Percentiles rank a stretch among this genome's conserved stretches.
Conservation (phyloP, 2,113 vertebrate species). For the Channa maculata region DNA sequence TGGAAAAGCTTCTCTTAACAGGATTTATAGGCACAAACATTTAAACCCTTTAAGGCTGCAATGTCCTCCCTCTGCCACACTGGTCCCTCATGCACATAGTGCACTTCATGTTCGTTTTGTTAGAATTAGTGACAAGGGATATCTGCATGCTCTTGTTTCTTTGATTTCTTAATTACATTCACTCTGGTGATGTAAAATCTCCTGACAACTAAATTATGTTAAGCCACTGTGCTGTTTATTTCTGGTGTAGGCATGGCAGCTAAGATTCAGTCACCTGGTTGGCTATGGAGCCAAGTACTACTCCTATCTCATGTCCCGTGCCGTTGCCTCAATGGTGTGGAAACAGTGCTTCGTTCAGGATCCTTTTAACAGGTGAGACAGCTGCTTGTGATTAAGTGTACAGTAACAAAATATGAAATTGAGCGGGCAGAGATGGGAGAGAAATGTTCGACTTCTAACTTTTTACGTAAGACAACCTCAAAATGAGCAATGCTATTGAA, state of each 20-base stretch:
- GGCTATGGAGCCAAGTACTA: slow-evolving; percentile 99
- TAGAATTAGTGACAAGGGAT: slow-evolving; percentile 1
- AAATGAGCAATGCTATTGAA: too few relatives aligned
- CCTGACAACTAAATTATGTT: slow-evolving; percentile 2
- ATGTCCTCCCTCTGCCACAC: slow-evolving; percentile 12
- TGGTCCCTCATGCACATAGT: slow-evolving; percentile 14
- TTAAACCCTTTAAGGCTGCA: slow-evolving; percentile 46
- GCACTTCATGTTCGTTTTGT: slow-evolving; percentile 22
- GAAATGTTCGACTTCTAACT: background rate
- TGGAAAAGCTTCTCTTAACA: slow-evolving; percentile 55
- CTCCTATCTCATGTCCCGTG: slow-evolving; percentile 98
- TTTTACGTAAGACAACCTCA: background rate
- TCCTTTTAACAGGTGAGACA: slow-evolving; percentile 91
- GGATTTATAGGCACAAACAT: slow-evolving; percentile 41
- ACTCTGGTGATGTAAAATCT: background rate
- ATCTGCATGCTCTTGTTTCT: background rate
- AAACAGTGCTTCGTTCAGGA: slow-evolving; percentile 93
- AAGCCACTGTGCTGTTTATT: background rate
- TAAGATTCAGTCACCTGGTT: slow-evolving; percentile 96
- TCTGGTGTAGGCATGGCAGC: slow-evolving; percentile 92
- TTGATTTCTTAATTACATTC: slow-evolving; percentile 3
- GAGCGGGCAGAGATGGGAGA: background rate
- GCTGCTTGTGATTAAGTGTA: background rate
- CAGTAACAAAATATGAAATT: background rate
- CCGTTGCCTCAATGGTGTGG: slow-evolving; percentile 98